Percentiles rank a stretch among this genome's conserved stretches.
phyloP scores from a whole-genome alignment of 1,140 invertebrate species.

The Tetragnatha versicolor region DNA sequence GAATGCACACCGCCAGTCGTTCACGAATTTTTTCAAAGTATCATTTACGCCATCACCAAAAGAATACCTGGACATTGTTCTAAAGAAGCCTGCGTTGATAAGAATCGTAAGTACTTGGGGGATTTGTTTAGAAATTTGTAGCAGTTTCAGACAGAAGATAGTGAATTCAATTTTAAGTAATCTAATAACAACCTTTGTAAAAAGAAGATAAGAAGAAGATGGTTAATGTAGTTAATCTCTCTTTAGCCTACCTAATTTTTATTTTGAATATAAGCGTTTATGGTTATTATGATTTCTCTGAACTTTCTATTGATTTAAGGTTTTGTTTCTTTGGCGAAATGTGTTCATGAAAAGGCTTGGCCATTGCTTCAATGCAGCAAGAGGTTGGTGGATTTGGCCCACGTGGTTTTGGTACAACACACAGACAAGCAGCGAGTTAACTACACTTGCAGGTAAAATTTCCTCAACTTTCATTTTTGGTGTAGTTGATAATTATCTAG shows the following conservation, averaged over 20 bases:
- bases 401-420: neutral
- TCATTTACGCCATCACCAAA: conserved; percentile 10
- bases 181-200: no score
- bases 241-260: no score
- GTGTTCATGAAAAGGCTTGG: conserved; percentile 16
- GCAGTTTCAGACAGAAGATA: no score
- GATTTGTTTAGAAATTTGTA: no score
- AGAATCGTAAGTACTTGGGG: conserved; percentile 34
- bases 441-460: conserved; percentile 41
- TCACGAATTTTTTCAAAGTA: conserved; percentile 42
- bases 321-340: conserved; percentile 37
- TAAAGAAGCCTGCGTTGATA: conserved; percentile 2
- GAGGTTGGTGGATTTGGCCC: conserved; percentile 32
- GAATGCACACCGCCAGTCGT: conserved; percentile 38
- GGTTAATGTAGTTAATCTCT: no score
- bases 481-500: no score
- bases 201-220: no score
- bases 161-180: no score
- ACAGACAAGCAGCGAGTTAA: neutral
- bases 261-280: no score
- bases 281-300: no score
- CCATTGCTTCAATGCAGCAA: conserved; percentile 34
- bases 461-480: no score
- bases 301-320: conserved; percentile 6
- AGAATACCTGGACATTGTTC: conserved; percentile 17